These are phyloP conservation scores for Danaus plexippus DNA, from an alignment of 1,140 invertebrate species.

Conservation along the genomic window DNA sequence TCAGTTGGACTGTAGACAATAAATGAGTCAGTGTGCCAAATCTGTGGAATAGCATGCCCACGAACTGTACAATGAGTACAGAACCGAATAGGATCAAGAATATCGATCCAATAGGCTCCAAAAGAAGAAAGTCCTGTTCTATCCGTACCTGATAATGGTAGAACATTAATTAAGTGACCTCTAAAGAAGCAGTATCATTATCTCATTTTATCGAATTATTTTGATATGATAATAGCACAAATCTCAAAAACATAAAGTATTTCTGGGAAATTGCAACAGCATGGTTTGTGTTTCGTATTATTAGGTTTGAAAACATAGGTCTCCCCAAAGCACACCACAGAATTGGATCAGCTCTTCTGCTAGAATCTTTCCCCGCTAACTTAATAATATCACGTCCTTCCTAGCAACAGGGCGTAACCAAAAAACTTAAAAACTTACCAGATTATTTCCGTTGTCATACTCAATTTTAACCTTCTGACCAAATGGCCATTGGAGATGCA, in stretches of 20 bases:
- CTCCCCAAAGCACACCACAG: too few species aligned
- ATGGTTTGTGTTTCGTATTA: too few species aligned
- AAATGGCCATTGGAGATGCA: slow-evolving; percentile 93
- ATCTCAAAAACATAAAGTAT: too few species aligned
- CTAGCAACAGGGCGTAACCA: too few species aligned
- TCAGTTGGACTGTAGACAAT: slow-evolving; percentile 93
- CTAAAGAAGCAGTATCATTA: too few species aligned
- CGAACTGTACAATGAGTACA: slow-evolving; percentile 95
- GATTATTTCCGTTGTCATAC: slow-evolving; percentile 83
- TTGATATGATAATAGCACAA: too few species aligned
- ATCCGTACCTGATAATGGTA: slow-evolving; percentile 77
- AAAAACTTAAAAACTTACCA: slow-evolving; percentile 75
- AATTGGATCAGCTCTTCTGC: too few species aligned
- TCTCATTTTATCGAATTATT: too few species aligned
- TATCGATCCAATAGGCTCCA: slow-evolving; percentile 96
- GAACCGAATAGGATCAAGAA: slow-evolving; percentile 98
- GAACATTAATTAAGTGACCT: not conserved
- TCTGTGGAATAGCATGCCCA: slow-evolving; percentile 98
- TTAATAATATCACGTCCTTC: too few species aligned
- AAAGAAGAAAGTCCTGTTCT: slow-evolving; percentile 85
- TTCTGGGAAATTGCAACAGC: too few species aligned
- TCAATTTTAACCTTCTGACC: slow-evolving; percentile 90
- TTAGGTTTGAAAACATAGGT: too few species aligned
- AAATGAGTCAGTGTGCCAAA: slow-evolving; percentile 98
- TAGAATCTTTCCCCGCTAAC: too few species aligned